A percentile compares a stretch with the other conserved stretches of the same genome.
Conservation (phyloP, 92 coral and sea anemone species). For the Actinernus sp. region DNA sequence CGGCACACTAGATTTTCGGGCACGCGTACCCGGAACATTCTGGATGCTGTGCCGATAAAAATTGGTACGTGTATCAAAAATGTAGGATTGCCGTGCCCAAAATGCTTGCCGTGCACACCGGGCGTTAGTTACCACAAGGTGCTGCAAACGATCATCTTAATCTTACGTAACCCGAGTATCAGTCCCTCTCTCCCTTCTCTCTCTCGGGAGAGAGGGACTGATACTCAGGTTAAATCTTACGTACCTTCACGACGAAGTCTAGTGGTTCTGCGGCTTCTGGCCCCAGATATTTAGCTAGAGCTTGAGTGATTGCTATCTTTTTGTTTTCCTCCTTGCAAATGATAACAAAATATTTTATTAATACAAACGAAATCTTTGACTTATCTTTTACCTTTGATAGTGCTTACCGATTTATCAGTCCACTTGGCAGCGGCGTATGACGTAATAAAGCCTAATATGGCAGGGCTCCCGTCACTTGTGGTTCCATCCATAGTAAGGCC, state of each 20-base stretch:
- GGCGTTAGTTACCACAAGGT: too few relatives aligned
- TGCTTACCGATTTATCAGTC: constrained; percentile 77
- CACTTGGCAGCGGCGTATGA: constrained; percentile 91
- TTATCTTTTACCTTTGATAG: background rate
- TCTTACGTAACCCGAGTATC: too few relatives aligned
- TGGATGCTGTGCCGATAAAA: too few relatives aligned
- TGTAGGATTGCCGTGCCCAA: too few relatives aligned
- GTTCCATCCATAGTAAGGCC: constrained; percentile 82
- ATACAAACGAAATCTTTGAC: background rate
- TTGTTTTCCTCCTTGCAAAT: constrained; percentile 75
- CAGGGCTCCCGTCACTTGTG: constrained; percentile 79
- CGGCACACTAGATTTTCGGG: too few relatives aligned
- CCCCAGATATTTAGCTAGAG: constrained; percentile 79
- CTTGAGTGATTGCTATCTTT: constrained; percentile 64
- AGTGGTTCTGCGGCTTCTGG: constrained; percentile 83
- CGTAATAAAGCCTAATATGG: constrained; percentile 87
- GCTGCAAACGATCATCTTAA: too few relatives aligned
- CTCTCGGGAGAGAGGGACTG: too few relatives aligned
- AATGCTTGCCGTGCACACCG: too few relatives aligned
- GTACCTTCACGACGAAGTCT: constrained; percentile 88
- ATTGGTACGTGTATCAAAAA: too few relatives aligned
- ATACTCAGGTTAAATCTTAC: background rate
- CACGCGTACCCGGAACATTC: too few relatives aligned
- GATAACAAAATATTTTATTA: too few relatives aligned
- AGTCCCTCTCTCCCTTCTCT: too few relatives aligned